These are phyloP conservation scores for Cheirogaleus major DNA, from an alignment of 2,797 vertebrate species.

Conservation along the genomic window DNA sequence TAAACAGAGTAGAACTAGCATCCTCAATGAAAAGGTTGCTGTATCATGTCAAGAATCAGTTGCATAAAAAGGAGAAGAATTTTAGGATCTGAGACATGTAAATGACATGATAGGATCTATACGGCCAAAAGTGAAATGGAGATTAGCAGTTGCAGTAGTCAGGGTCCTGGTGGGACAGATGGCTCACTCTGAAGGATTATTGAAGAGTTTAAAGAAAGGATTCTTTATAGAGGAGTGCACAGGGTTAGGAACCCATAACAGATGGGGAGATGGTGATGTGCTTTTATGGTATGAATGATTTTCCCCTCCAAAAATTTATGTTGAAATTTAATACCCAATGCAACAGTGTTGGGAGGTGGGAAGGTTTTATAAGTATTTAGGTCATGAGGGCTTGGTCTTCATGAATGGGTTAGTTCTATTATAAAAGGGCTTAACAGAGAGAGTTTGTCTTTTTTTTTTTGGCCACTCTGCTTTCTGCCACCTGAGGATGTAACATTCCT, in stretches of 20 bases:
- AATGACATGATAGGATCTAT: neutral
- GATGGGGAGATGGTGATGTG: neutral
- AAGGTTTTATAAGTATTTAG: neutral
- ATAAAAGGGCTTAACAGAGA: neutral
- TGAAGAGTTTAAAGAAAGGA: neutral
- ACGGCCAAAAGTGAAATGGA: neutral
- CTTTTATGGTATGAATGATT: neutral
- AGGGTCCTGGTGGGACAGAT: neutral
- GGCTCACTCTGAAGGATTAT: neutral
- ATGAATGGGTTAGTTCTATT: neutral
- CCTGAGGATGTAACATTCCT: neutral
- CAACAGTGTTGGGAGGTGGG: neutral
- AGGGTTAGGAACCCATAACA: neutral
- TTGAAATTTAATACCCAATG: neutral
- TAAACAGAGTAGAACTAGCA: slow-evolving; percentile 36
- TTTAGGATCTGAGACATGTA: slow-evolving; percentile 23
- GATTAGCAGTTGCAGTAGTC: neutral
- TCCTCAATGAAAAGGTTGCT: slow-evolving; percentile 36
- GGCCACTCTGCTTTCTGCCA: neutral
- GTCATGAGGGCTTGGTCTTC: neutral
- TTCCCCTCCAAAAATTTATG: neutral
- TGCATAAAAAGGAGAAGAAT: neutral
- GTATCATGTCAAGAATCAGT: neutral
- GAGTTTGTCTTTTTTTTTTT: neutral
- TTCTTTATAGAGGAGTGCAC: neutral